Percentiles rank a stretch among this genome's conserved stretches.
phyloP scores from a whole-genome alignment of 2,113 vertebrate species.

The Dolichallabes microphthalmus region DNA sequence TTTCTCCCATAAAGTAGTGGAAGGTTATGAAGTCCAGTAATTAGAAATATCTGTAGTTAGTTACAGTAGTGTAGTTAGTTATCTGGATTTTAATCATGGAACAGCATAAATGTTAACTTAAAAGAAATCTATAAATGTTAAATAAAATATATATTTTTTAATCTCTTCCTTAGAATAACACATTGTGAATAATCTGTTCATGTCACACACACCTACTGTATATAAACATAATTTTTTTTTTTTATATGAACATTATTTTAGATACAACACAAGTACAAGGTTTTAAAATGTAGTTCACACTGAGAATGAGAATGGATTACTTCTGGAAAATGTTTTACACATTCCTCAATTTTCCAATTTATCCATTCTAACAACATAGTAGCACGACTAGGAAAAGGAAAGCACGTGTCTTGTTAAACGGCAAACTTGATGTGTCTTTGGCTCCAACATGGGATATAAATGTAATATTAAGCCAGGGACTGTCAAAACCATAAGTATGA shows the following conservation, averaged over 20 bases:
- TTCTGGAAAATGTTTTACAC: not conserved
- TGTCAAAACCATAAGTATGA: not conserved
- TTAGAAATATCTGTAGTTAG: no score
- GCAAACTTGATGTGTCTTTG: constrained; percentile 4
- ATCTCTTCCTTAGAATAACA: not conserved
- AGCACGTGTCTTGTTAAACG: not conserved
- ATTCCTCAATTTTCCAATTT: not conserved
- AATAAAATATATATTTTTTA: no score
- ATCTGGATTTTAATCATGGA: no score
- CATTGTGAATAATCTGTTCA: not conserved
- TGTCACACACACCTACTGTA: no score
- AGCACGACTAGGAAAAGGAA: not conserved
- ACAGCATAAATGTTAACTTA: no score
- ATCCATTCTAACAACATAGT: not conserved
- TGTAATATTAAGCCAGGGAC: not conserved
- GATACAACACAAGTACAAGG: not conserved
- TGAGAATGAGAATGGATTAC: not conserved
- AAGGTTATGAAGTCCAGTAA: no score
- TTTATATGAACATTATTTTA: not conserved
- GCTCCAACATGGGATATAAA: not conserved
- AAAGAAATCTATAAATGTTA: no score
- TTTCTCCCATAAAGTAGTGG: no score
- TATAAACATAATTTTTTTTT: no score
- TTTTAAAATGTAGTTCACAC: not conserved
- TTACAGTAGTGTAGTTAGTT: no score